Percentiles rank a stretch among this genome's conserved stretches.
These are phyloP conservation scores for Drusus annulatus DNA, from an alignment of 1,140 invertebrate genomes.

Conservation along the genomic window DNA sequence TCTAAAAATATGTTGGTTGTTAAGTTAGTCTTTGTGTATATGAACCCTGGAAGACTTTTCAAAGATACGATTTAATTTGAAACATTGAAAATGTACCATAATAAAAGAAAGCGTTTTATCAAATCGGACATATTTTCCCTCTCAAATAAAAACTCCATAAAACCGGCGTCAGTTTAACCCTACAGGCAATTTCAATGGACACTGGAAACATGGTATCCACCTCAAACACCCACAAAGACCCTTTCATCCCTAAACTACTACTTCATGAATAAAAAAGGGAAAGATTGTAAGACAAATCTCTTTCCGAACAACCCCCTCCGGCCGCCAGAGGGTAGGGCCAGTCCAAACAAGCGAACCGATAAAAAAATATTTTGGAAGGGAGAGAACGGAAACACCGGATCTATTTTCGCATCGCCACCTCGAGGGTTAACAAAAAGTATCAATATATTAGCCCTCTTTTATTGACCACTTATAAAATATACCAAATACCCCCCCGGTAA, in stretches of 20 bases:
- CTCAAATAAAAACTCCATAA: slow-evolving; percentile 29
- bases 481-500: slow-evolving; percentile 27
- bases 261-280: slow-evolving; percentile 48
- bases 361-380: slow-evolving; percentile 3
- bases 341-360: slow-evolving; percentile 32
- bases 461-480: slow-evolving; percentile 56
- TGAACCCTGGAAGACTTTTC: too few relatives aligned
- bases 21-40: too few relatives aligned
- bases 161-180: slow-evolving; percentile 21
- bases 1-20: too few relatives aligned
- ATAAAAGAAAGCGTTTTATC: neutral
- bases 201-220: slow-evolving; percentile 37
- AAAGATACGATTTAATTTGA: neutral
- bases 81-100: neutral
- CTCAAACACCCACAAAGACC: slow-evolving; percentile 27
- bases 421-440: slow-evolving; percentile 46
- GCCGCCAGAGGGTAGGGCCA: slow-evolving; percentile 5
- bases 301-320: slow-evolving; percentile 39
- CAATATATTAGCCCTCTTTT: slow-evolving; percentile 57
- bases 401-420: slow-evolving; percentile 45
- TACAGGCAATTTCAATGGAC: slow-evolving; percentile 34
- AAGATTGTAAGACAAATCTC: slow-evolving; percentile 49
- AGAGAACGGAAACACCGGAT: slow-evolving; percentile 5
- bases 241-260: slow-evolving; percentile 33
- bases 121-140: slow-evolving; percentile 9